Base-by-base conservation (phyloP, 2,113 vertebrate species). In the Marmota flaviventris region DNA sequence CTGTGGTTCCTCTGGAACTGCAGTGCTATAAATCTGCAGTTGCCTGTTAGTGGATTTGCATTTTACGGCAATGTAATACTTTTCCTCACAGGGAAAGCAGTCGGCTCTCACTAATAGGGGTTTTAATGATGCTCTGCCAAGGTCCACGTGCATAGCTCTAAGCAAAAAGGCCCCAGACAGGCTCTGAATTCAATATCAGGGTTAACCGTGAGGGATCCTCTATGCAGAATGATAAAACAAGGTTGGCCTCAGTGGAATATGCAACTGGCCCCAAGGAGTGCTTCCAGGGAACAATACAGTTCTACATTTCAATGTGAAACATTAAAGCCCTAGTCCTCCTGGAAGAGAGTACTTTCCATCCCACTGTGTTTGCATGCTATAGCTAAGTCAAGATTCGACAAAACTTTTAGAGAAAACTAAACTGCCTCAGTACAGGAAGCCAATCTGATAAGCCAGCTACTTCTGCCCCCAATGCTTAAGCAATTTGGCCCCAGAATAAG, bases 1-100 rank as follows among this genome's bases (percentile, higher is more conserved):
- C 32, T 8, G 5, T 34, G 42, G 86, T 51, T 45, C 79, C 84
- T 72, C 5, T 61, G 51, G 70, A 84, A 76, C 42, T 10, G 32
- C 63, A 39, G 42, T 29, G 89, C 65, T 84, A 18, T 72, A 69
- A 81, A 89, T 67, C 89, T 89, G 91, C 67, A 89, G 85, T 78
- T 92, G 72, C 27, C 42, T 73, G 17, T 56, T 45, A 22, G 73
- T 34, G 39, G 84, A 93, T 97, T 95, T 97, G 89, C 84, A 56
- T 97, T 97, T 92, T 81, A 79, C 89, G 77, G 79, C 79, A 72
- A 22, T 37, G 92, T 39, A 67, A 67, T 77, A 72, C 83, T 89
- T n/a, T 53, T 73, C 82, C 70, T 89, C 51, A 63, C 86, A 45
- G n/a, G 18, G 56, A 94, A 77, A 89, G 93, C 88, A 94, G 85